Evolutionary conservation across 1,140 invertebrate genomes (phyloP).

Genomic region (Philopotamus ludificatus): DNA sequence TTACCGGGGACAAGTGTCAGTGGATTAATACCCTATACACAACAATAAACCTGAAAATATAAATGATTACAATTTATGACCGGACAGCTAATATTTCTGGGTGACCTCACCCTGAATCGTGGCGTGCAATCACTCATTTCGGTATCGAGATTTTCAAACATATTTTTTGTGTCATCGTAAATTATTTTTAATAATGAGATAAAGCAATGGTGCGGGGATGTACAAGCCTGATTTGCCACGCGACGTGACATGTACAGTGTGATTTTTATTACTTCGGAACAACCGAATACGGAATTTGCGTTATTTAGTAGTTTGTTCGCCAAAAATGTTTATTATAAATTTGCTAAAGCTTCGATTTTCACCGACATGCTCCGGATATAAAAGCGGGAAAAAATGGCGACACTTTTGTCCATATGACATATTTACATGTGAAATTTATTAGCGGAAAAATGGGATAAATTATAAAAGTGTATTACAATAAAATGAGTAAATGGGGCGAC

Average conservation of each 20-base stretch:
- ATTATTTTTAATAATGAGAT: not conserved
- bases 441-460: constrained; percentile 27
- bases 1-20: constrained; percentile 25
- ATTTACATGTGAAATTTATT: constrained; percentile 28
- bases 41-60: constrained; percentile 19
- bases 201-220: not conserved
- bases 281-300: too few species aligned
- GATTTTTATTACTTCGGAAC: not conserved
- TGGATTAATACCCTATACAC: constrained; percentile 24
- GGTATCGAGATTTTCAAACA: constrained; percentile 23
- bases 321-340: too few species aligned
- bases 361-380: constrained; percentile 1
- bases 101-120: constrained; percentile 26
- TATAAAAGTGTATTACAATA: constrained; percentile 36
- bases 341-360: constrained; percentile 16
- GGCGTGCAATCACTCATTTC: constrained; percentile 25
- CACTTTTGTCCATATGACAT: constrained; percentile 19
- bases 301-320: too few species aligned
- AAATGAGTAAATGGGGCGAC: constrained; percentile 28
- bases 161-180: not conserved
- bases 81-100: constrained; percentile 28
- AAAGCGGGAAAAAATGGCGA: constrained; percentile 5
- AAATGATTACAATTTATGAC: constrained; percentile 29
- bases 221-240: not conserved
- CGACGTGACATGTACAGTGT: not conserved